Evolutionary conservation across 30 jellyfish, hydroid and myxozoan species (phyloP).

Genomic region (Chironex yamaguchii): DNA sequence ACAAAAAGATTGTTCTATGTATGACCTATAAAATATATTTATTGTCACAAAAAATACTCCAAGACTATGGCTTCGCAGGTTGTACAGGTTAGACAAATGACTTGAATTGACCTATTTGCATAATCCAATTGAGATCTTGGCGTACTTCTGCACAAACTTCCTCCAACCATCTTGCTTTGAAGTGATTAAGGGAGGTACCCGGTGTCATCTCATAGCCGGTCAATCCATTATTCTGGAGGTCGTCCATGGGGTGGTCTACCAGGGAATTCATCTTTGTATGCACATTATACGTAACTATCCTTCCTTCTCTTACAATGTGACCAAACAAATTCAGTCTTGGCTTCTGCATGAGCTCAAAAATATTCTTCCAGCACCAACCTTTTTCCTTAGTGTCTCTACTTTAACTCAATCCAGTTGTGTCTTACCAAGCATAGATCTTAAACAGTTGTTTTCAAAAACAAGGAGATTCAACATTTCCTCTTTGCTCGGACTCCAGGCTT

Average conservation of each 20-base stretch:
- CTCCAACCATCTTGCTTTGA: background rate
- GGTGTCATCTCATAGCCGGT: background rate
- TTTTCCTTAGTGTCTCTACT: background rate
- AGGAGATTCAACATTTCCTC: background rate
- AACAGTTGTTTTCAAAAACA: background rate
- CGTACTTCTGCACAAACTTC: background rate
- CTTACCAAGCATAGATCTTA: background rate
- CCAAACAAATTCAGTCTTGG: background rate
- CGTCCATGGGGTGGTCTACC: background rate
- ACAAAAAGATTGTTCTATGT: too few relatives aligned
- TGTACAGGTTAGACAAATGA: too few relatives aligned
- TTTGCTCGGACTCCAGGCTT: constrained; percentile 24
- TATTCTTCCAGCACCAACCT: background rate
- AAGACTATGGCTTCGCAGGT: too few relatives aligned
- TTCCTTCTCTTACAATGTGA: background rate
- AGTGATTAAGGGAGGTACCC: background rate
- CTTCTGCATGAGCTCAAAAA: background rate
- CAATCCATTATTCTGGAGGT: background rate
- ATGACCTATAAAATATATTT: too few relatives aligned
- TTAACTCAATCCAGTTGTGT: background rate
- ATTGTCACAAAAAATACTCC: too few relatives aligned
- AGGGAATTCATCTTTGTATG: background rate
- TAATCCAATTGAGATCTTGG: background rate
- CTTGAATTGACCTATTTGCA: background rate
- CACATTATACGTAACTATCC: background rate